Evolutionary conservation across 2,113 vertebrate species (phyloP), one percentile per base, ranked within the genome.

Genomic region (Vireo altiloquus): DNA sequence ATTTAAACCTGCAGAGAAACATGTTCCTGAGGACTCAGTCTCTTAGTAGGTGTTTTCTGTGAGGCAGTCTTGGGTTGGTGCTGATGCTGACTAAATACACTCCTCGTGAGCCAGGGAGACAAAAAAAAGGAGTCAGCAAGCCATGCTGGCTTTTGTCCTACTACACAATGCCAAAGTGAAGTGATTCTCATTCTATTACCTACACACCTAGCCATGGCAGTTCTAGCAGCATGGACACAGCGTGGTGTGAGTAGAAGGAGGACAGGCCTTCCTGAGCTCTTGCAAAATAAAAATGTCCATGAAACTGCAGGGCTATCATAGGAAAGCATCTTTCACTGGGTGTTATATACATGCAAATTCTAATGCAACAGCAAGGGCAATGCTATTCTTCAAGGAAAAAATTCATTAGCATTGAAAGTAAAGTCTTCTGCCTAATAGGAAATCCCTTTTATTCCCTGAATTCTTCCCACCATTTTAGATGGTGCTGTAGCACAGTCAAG

Each of bases 401-500:
- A 60, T 4, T 33, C 63, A 89, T 79, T 59, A 85, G 17, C 39
- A 66, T 7, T 77, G 47, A 56, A 28, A 86, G 42, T 18, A 70
- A 91, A 80, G 47, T 39, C 37, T 91, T 93, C 71, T 78, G 13
- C 66, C 33, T 81, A 83, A 52, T 9, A 69, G 71, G 71, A 90
- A 93, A 93, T 78, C 52, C 40, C 22, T 93, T 77, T 93, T 82
- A 87, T 80, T 93, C 49, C 40, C 53, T 82, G 24, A 9, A 83
- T 83, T 95, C 46, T 88, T 84, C 76, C 72, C 61, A 91, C 44
- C 54, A 77, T 90, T 94, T 95, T 69, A 92, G 77, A 52, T 42
- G 31, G 77, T 95, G 77, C 69, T 92, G 95, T 74, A 96, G 91
- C 93, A 96, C 93, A 97, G 90, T 95, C 82, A 96, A 96, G 93